Evolutionary conservation across 2,113 vertebrate genomes (phyloP).

Genomic region (Tragelaphus scriptus): DNA sequence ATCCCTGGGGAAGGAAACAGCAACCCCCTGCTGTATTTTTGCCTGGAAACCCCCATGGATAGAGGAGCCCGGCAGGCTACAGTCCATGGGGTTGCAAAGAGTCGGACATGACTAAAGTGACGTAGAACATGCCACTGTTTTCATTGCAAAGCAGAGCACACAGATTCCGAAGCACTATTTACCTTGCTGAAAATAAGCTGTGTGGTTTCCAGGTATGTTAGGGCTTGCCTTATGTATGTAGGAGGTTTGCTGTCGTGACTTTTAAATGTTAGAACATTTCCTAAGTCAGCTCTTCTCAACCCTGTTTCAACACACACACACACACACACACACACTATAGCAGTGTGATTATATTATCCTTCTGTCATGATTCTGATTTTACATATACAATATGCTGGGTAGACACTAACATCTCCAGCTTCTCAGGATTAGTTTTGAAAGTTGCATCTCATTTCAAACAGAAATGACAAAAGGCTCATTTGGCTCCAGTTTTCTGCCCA

Average conservation of each 20-base stretch:
- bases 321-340: not conserved
- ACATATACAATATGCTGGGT: accelerated
- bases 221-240: accelerated
- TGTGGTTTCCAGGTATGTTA: not conserved
- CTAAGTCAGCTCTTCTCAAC: not conserved
- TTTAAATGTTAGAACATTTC: not conserved
- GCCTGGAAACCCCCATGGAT: not conserved
- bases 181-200: not conserved
- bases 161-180: not conserved
- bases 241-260: not conserved
- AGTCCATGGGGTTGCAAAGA: not conserved
- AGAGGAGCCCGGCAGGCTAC: not conserved
- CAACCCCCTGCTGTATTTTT: not conserved
- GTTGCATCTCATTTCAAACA: not conserved
- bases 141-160: accelerated
- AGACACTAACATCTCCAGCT: accelerated
- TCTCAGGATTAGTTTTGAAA: not conserved
- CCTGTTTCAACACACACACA: not conserved
- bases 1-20: not conserved
- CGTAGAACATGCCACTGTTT: not conserved
- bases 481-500: not conserved
- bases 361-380: accelerated
- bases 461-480: not conserved
- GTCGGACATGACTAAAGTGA: not conserved
- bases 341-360: accelerated